A percentile compares a stretch with the other conserved stretches of the same genome.
phyloP scores from a whole-genome alignment of 2,888 invertebrate species.

The Drosophila leonis region DNA sequence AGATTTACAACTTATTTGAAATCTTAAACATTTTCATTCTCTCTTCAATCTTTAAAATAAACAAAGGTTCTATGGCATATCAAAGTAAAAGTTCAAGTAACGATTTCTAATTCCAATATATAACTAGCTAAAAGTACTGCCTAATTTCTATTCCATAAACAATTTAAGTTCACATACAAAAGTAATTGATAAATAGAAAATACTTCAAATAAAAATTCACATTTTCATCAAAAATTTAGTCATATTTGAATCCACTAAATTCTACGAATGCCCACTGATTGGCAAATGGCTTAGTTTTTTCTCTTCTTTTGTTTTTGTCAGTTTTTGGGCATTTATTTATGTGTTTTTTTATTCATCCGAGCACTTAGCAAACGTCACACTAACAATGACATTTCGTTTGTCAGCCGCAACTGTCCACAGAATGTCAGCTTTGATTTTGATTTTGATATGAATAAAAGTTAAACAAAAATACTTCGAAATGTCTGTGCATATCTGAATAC shows the following conservation, averaged over 20 bases:
- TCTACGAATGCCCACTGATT: not conserved
- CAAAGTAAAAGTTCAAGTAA: no score
- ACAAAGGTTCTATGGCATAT: not conserved
- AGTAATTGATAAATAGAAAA: not conserved
- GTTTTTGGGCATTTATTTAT: slow-evolving; percentile 23
- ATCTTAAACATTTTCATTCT: not conserved
- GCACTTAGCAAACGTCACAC: slow-evolving; percentile 44
- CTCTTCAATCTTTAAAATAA: not conserved
- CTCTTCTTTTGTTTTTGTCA: not conserved
- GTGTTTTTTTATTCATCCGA: slow-evolving; percentile 19
- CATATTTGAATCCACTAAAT: not conserved
- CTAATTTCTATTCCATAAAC: not conserved
- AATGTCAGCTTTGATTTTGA: slow-evolving; percentile 46
- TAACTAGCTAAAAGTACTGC: not conserved
- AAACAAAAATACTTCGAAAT: slow-evolving; percentile 13
- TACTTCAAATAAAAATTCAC: not conserved
- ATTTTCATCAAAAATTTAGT: not conserved
- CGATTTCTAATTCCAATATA: no score
- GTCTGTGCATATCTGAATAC: not conserved
- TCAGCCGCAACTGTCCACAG: slow-evolving; percentile 38
- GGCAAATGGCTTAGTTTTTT: not conserved
- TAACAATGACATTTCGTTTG: slow-evolving; percentile 21
- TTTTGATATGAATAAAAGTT: slow-evolving; percentile 30
- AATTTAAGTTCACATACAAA: not conserved
- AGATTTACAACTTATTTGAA: not conserved